Percentiles rank a stretch among this genome's conserved stretches.
Evolutionary conservation across 2,797 vertebrate species (phyloP).

Genomic region (Phyllotis vaccarum): DNA sequence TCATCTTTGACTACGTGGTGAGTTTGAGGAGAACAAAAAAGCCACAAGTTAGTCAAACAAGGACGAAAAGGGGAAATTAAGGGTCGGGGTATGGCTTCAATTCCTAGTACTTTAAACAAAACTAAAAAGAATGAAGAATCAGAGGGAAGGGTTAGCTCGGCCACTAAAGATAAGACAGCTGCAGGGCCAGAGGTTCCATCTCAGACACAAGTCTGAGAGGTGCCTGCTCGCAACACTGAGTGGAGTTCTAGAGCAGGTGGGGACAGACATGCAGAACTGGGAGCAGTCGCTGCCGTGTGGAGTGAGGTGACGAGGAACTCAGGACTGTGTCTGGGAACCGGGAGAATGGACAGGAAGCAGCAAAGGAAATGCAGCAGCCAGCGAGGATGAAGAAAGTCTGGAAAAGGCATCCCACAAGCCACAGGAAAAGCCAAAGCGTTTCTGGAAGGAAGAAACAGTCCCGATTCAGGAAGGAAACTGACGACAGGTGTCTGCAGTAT

Average conservation of each 20-base stretch:
- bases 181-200: background rate
- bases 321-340: background rate
- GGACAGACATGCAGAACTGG: background rate
- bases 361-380: background rate
- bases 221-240: background rate
- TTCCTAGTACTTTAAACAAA: background rate
- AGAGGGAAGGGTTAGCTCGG: background rate
- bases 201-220: background rate
- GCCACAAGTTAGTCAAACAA: background rate
- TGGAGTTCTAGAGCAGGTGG: background rate
- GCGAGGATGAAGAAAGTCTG: background rate
- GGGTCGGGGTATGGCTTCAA: background rate
- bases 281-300: background rate
- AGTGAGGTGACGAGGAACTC: too few relatives aligned
- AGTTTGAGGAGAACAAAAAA: background rate
- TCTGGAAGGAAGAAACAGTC: background rate
- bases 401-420: background rate
- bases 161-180: background rate
- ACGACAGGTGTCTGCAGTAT: background rate
- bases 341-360: background rate
- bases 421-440: background rate
- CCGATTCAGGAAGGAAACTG: background rate
- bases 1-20: background rate
- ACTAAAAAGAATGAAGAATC: background rate
- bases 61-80: background rate